phyloP scores from a whole-genome alignment of 2,797 vertebrate species.

The Urocyon cinereoargenteus region DNA sequence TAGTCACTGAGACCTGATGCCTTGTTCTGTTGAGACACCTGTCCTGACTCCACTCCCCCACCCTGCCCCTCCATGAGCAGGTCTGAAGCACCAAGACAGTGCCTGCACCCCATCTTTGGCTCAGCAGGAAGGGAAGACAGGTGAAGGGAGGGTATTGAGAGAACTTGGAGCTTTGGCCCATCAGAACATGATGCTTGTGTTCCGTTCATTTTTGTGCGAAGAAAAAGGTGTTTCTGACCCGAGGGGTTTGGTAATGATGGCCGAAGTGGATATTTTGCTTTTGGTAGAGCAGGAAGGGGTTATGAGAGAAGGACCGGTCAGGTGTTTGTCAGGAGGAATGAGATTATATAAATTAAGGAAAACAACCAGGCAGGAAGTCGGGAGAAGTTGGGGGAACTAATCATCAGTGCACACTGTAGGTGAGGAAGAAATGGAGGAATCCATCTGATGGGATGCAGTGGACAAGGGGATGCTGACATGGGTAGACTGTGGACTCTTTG shows the following conservation, averaged over 20 bases:
- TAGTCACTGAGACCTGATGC: conserved; percentile 49
- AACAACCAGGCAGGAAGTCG: neutral
- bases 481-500: neutral
- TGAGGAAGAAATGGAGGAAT: neutral
- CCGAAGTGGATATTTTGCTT: conserved; percentile 18
- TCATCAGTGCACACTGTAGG: neutral
- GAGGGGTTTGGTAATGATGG: neutral
- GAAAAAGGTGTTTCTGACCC: neutral
- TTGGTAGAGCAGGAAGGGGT: neutral
- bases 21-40: neutral
- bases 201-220: neutral
- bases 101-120: neutral
- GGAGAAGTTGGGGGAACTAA: neutral
- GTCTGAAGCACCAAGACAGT: neutral
- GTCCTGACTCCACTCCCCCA: too few species aligned
- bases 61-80: neutral
- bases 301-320: neutral
- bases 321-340: neutral
- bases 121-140: neutral
- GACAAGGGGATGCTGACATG: neutral
- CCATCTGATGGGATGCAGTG: neutral
- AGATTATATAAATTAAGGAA: neutral
- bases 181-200: neutral
- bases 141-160: neutral
- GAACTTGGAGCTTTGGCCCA: neutral